Conservation (phyloP, 2,888 invertebrate genomes). For the Rosalia funebris region DNA sequence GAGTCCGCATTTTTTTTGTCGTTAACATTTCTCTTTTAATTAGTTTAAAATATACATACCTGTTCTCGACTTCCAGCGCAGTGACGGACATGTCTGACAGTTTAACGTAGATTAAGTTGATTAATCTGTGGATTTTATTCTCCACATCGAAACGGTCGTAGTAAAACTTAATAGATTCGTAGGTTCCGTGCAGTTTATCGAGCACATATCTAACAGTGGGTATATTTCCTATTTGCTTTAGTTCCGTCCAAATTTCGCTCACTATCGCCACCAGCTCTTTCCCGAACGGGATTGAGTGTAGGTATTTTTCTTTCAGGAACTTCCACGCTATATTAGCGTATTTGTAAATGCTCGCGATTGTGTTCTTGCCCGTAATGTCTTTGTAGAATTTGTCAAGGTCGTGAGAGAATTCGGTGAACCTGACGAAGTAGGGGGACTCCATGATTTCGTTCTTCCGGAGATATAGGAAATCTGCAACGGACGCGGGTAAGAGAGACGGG, state of each 20-base stretch:
- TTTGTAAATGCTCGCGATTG: constrained; percentile 81
- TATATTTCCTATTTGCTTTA: constrained; percentile 71
- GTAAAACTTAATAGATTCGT: constrained; percentile 75
- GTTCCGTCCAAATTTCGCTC: constrained; percentile 71
- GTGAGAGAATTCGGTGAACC: constrained; percentile 81
- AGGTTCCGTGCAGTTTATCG: constrained; percentile 70
- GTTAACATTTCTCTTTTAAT: no score
- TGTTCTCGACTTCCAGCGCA: constrained; percentile 82
- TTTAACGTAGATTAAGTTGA: constrained; percentile 75
- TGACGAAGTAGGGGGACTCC: constrained; percentile 83
- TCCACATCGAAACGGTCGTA: constrained; percentile 81
- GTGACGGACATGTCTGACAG: constrained; percentile 79
- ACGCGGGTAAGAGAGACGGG: constrained; percentile 23
- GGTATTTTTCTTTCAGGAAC: constrained; percentile 74
- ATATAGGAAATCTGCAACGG: constrained; percentile 77
- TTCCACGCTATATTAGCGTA: constrained; percentile 76
- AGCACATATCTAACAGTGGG: constrained; percentile 70
- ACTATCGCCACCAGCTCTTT: constrained; percentile 72
- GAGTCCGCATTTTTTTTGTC: no score
- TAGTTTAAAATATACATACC: no score
- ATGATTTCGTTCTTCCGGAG: constrained; percentile 82
- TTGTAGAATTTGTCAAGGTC: constrained; percentile 83
- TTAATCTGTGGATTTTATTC: constrained; percentile 71
- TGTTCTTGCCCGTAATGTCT: constrained; percentile 80
- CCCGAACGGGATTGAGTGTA: constrained; percentile 75